Evolutionary conservation across 2,113 vertebrate species (phyloP).

Genomic region (Raja brachyura): DNA sequence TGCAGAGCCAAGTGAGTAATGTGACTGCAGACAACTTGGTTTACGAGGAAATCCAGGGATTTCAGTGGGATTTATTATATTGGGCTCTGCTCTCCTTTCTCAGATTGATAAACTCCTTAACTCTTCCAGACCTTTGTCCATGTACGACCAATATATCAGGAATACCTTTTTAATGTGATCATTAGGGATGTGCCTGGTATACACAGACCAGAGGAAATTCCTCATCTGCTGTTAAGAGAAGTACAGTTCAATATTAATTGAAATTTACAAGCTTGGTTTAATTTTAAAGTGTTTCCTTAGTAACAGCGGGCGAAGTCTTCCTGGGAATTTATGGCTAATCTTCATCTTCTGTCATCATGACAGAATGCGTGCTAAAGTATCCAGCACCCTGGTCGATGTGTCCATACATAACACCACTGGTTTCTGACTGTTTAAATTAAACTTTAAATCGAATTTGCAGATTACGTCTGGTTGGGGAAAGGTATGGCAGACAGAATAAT

Average conservation of each 20-base stretch:
- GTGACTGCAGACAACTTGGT: neutral
- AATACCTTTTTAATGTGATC: neutral
- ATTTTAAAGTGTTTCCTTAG: constrained; percentile 5
- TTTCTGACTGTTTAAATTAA: neutral
- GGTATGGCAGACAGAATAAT: neutral
- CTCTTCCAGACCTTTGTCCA: neutral
- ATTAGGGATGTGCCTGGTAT: neutral
- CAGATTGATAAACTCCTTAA: neutral
- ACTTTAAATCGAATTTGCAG: neutral
- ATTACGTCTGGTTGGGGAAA: neutral
- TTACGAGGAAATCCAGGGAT: neutral
- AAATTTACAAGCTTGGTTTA: neutral
- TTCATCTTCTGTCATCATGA: neutral
- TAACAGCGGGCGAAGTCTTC: neutral
- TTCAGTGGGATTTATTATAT: neutral
- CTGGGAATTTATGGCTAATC: constrained; percentile 18
- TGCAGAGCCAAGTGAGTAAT: neutral
- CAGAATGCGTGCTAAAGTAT: neutral
- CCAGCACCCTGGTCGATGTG: neutral
- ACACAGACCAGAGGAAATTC: neutral
- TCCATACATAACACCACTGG: neutral
- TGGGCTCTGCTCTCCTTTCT: neutral
- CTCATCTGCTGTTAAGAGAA: neutral
- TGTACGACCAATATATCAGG: neutral
- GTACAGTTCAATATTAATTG: neutral